phyloP scores from a whole-genome alignment of 2,888 invertebrate species.

The Xestia ashworthii region DNA sequence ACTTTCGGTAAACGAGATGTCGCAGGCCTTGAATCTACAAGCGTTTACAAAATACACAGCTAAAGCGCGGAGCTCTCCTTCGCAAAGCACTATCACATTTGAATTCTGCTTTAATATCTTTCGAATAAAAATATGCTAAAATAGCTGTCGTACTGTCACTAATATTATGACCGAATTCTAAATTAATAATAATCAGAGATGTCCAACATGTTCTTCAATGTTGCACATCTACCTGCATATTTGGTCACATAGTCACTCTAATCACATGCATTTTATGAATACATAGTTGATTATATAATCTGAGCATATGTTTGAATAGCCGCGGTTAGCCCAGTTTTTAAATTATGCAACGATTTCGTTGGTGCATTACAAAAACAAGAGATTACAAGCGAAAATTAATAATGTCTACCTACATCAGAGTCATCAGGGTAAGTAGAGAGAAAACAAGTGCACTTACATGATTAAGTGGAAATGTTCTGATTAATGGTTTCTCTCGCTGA shows the following conservation, averaged over 20 bases:
- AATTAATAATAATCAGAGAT: slow-evolving; percentile 19
- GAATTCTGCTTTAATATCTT: slow-evolving; percentile 72
- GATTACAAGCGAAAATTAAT: slow-evolving; percentile 78
- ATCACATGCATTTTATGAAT: slow-evolving; percentile 40
- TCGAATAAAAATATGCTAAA: slow-evolving; percentile 46
- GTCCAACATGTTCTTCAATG: slow-evolving; percentile 29
- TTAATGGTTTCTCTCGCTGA: slow-evolving; percentile 85
- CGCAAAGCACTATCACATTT: slow-evolving; percentile 75
- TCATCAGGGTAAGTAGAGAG: slow-evolving; percentile 73
- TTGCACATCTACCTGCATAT: slow-evolving; percentile 41
- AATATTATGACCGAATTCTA: slow-evolving; percentile 25
- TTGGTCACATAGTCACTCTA: slow-evolving; percentile 18
- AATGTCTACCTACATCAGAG: slow-evolving; percentile 67
- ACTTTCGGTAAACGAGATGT: slow-evolving; percentile 85
- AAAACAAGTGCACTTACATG: slow-evolving; percentile 79
- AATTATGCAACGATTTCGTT: slow-evolving; percentile 47
- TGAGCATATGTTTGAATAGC: slow-evolving; percentile 22
- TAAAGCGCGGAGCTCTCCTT: slow-evolving; percentile 72
- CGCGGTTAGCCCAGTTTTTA: slow-evolving; percentile 39
- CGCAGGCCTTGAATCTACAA: slow-evolving; percentile 84
- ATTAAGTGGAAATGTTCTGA: slow-evolving; percentile 87
- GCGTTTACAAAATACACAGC: slow-evolving; percentile 79
- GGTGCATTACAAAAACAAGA: slow-evolving; percentile 59
- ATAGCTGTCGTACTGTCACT: slow-evolving; percentile 12
- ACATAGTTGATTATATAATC: slow-evolving; percentile 34